Evolutionary conservation across 2,113 vertebrate species (phyloP), one percentile per base, ranked within the genome.

Genomic region (pig (Sus scrofa)): DNA sequence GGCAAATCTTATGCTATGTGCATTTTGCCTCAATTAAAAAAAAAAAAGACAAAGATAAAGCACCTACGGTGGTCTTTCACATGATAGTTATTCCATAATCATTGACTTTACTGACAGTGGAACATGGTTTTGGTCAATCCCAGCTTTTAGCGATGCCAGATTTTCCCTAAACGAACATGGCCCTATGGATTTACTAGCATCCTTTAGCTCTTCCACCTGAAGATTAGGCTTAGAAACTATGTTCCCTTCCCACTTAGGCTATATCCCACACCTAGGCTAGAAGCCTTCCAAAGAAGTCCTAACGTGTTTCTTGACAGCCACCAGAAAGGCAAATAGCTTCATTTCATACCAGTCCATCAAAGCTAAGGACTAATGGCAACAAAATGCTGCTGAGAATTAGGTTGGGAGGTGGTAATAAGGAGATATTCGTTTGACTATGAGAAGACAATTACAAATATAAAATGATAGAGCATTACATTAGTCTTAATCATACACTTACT

Each of bases 391-490:
- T 50, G 19, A 58, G 73, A 77, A 22, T 75, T 63, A 39, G 27
- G n/a, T 13, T 95, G 73, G 54, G 16, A 79, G 32, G 60, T 75
- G 27, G 63, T 63, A 30, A 22, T 71, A 74, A 63, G 7, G 30
- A 86, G 63, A 56, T 13, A 75, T 52, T 85, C 71, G 87, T 32
- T 93, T 58, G 56, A 81, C 71, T 75, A 15, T 86, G 52, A 26
- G 34, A 97, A 89, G 27, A 92, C 26, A 65, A 85, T 58, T 14
- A 86, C 7, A 70, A 89, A 95, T 71, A 86, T 30, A 22, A 96
- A 91, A 73, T 27, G 12, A 65, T 8, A 78, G 0, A 65, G 71
- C 26, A 88, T 58, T 74, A 81, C 1, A 79, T 71, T 44, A 84
- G 30, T 78, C 74, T 73, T 50, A 87, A 71, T 67, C 44, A 94